Evolutionary conservation across 2,797 vertebrate genomes (phyloP), one percentile per base, ranked within the genome.

Genomic region (Acipenser oxyrinchus): DNA sequence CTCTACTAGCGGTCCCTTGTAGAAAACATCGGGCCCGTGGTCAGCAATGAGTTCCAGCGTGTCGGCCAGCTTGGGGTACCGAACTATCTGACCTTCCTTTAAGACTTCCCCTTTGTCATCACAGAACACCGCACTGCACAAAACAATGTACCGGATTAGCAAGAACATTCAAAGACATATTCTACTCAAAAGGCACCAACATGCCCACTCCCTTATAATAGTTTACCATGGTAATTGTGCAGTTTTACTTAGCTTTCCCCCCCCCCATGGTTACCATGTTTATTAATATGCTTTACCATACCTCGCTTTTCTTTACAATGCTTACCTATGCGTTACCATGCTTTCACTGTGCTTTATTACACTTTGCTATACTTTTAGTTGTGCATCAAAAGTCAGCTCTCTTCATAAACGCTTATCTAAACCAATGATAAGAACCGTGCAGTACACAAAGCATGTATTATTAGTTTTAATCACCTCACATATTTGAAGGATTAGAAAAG

Each of bases 1-100:
- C 67, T 79, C 62, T 4, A 78, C 87, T 66, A 96, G 83, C 52
- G 76, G 85, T 50, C 94, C 94, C 0, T 73, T 88, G 81, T 96
- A 99, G 79, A 97, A 95, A 48, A 81, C 85, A 3, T 87, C 79
- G 6, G 92, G 74, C 1, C 94, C 95, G 1, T 88, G 68, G 0
- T 52, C 71, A 48, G 95, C 92, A 67, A 99, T 84, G 0, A 60
- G 80, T 81, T 94, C 81, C 0, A 93, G 83, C 0, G 95, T 97
- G 23, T 88, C 62, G 0, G 94, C 92, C 67, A 97, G 80, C 69
- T 85, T 92, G 3, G 90, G 84, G 81, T 93, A 89, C 71, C 69
- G 91, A 68, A 98, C 48, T 0, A 5, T 79, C 49, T 96, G 90
- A 0, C 92, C 93, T 8, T 0, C 1, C 55, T 72, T 74, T 72